These are phyloP conservation scores for Pseudolaguvia tuberculata DNA, from an alignment of 2,113 vertebrate species.

Conservation along the genomic window DNA sequence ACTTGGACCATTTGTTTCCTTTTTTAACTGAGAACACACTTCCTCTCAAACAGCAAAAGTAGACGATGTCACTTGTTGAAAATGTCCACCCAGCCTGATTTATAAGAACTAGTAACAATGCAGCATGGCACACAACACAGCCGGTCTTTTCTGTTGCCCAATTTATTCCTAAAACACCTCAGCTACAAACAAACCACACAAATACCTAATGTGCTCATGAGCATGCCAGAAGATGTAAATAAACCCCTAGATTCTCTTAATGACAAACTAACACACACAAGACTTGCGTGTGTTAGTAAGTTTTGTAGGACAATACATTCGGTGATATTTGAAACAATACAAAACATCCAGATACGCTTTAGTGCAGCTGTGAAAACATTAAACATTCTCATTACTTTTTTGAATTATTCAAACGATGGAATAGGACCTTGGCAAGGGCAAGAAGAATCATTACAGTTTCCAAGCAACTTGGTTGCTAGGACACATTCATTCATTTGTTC, in stretches of 20 bases:
- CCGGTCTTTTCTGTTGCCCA: neutral
- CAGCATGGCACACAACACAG: slow-evolving; percentile 6
- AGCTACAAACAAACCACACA: slow-evolving; percentile 10
- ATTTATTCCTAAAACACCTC: neutral
- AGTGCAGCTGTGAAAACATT: slow-evolving; percentile 10
- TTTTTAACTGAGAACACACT: neutral
- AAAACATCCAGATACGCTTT: neutral
- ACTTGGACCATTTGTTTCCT: slow-evolving; percentile 19
- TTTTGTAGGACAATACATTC: neutral
- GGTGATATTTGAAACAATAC: neutral
- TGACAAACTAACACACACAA: slow-evolving; percentile 1
- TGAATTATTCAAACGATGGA: too few species aligned
- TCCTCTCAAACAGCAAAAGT: slow-evolving; percentile 20
- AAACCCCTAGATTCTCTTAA: slow-evolving; percentile 1
- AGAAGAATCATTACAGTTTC: neutral
- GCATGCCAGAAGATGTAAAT: neutral
- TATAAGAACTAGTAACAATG: slow-evolving; percentile 24
- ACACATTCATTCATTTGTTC: too few species aligned
- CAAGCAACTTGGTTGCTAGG: slow-evolving; percentile 26
- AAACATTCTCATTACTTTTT: slow-evolving; percentile 19
- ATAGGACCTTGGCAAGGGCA: slow-evolving; percentile 31
- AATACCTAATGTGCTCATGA: neutral
- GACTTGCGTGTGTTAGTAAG: slow-evolving; percentile 3
- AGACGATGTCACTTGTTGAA: slow-evolving; percentile 14
- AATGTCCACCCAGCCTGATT: slow-evolving; percentile 6